phyloP scores from a whole-genome alignment of 2,797 vertebrate genomes.

The Pelodytes ibericus region DNA sequence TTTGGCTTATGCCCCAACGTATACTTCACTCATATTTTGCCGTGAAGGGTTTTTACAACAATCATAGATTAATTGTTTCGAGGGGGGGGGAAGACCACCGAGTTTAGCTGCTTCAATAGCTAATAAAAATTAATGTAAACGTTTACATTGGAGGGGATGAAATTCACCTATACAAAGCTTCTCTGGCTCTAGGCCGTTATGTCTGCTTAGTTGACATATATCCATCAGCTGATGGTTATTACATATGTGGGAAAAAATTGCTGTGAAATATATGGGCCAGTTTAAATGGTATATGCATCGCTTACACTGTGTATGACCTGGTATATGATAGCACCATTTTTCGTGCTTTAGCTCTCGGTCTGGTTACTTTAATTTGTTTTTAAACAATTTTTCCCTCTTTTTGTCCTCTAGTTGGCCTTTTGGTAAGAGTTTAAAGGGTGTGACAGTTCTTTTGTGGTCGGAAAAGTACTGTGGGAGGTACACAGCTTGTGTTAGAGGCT shows the following conservation, averaged over 20 bases:
- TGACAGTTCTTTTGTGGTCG: slow-evolving; percentile 37
- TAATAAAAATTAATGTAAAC: neutral
- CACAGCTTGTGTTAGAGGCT: too few relatives aligned
- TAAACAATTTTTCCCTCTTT: too few relatives aligned
- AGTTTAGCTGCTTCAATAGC: neutral
- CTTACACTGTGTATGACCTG: slow-evolving; percentile 49
- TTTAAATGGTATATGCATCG: slow-evolving; percentile 45
- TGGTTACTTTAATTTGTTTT: slow-evolving; percentile 46
- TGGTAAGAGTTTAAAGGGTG: slow-evolving; percentile 49
- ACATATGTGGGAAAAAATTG: neutral
- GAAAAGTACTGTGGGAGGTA: neutral
- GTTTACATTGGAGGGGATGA: neutral
- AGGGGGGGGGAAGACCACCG: slow-evolving; percentile 26
- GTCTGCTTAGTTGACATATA: slow-evolving; percentile 17
- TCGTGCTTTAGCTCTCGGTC: slow-evolving; percentile 43
- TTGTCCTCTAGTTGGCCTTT: slow-evolving; percentile 51
- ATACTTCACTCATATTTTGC: slow-evolving; percentile 1
- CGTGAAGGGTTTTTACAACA: slow-evolving; percentile 1
- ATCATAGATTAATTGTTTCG: neutral
- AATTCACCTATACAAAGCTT: neutral
- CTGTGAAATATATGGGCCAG: slow-evolving; percentile 21
- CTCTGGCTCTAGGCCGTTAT: neutral
- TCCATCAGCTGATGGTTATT: slow-evolving; percentile 22
- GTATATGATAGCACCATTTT: slow-evolving; percentile 31
- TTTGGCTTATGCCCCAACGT: neutral